Conservation (phyloP, 2,113 vertebrate genomes). For the Grallaria varia region DNA sequence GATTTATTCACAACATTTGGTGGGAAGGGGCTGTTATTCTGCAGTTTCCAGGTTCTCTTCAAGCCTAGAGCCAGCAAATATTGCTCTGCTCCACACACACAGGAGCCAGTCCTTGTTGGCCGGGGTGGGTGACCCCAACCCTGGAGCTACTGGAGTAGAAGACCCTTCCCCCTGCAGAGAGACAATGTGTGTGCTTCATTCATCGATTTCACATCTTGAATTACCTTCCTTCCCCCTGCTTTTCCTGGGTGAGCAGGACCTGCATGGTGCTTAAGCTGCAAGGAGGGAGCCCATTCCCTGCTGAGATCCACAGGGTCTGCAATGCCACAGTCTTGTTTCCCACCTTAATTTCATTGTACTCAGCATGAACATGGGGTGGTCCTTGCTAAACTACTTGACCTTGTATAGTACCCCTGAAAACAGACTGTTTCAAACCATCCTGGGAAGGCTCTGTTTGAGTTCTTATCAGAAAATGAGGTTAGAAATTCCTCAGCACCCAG, state of each 20-base stretch:
- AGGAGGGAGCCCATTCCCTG: neutral
- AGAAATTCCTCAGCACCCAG: conserved; percentile 26
- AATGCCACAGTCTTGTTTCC: neutral
- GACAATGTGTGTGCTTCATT: no score
- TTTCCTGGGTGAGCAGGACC: neutral
- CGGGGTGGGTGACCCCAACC: neutral
- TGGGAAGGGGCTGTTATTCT: no score
- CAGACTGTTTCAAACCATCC: neutral
- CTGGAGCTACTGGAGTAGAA: neutral
- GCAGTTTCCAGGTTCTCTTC: neutral
- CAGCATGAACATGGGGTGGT: neutral
- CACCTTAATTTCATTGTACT: accelerated
- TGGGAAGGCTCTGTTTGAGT: neutral
- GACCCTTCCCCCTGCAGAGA: neutral
- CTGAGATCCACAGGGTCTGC: neutral
- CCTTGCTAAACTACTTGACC: neutral
- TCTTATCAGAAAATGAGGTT: conserved; percentile 43
- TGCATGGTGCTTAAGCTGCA: neutral
- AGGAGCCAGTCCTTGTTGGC: neutral
- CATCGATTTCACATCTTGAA: neutral
- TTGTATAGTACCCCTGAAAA: neutral
- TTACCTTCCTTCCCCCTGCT: neutral
- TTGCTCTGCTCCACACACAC: accelerated
- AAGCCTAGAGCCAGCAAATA: neutral
- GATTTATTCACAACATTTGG: neutral